A percentile compares a stretch with the other conserved stretches of the same genome.
Conservation (phyloP, 2,888 invertebrate species). For the Tachina lurida region DNA sequence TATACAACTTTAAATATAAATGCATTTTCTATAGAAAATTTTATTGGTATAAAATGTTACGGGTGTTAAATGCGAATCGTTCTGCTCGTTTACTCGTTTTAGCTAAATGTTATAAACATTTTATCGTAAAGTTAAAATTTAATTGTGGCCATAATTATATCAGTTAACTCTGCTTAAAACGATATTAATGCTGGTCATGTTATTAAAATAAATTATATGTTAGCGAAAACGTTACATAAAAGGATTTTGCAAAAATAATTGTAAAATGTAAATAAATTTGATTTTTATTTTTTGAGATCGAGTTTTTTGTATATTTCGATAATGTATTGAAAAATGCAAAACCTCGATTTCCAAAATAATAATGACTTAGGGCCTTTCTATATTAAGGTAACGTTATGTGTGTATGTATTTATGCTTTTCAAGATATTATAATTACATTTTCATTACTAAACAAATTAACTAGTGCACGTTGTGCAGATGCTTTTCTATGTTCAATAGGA, state of each 20-base stretch:
- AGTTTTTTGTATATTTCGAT: no score
- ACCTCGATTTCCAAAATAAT: no score
- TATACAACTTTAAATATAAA: constrained; percentile 30
- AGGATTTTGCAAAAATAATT: not conserved
- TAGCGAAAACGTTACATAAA: not conserved
- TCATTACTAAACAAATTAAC: not conserved
- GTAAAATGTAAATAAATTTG: not conserved
- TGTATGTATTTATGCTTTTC: not conserved
- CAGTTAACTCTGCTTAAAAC: constrained; percentile 25
- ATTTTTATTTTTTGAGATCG: no score
- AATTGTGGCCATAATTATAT: constrained; percentile 54
- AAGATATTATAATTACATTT: constrained; percentile 11
- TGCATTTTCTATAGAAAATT: constrained; percentile 38
- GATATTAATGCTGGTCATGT: constrained; percentile 4
- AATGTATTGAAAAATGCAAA: no score
- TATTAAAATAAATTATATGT: not conserved
- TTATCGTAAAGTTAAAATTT: constrained; percentile 46
- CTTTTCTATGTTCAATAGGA: no score
- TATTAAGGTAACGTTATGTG: not conserved
- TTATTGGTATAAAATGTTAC: constrained; percentile 3
- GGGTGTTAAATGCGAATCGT: not conserved
- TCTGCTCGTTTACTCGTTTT: not conserved
- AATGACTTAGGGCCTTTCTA: no score
- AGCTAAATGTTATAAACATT: constrained; percentile 25
- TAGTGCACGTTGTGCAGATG: no score